These are phyloP conservation scores for Thamnaconus septentrionalis DNA, from an alignment of 2,113 vertebrate species.

Conservation along the genomic window DNA sequence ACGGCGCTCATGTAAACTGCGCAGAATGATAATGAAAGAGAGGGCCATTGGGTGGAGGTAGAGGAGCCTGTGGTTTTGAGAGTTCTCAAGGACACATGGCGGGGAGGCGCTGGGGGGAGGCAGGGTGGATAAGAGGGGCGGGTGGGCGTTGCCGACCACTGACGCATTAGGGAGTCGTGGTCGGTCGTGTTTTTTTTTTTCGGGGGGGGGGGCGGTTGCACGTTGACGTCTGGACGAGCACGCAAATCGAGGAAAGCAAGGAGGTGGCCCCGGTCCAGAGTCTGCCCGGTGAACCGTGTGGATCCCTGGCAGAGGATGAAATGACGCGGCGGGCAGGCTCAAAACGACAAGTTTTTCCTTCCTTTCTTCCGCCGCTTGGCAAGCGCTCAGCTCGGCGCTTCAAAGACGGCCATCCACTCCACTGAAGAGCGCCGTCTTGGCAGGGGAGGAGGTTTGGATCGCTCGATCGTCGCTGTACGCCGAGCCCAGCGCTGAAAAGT, in stretches of 20 bases:
- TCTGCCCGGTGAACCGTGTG: slow-evolving; percentile 48
- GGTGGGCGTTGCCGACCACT: slow-evolving; percentile 48
- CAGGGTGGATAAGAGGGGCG: slow-evolving; percentile 38
- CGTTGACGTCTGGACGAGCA: no score
- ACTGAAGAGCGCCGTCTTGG: slow-evolving; percentile 34
- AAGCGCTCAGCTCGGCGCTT: slow-evolving; percentile 7
- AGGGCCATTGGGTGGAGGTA: slow-evolving; percentile 10
- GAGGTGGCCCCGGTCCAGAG: slow-evolving; percentile 62
- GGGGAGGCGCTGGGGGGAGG: slow-evolving; percentile 60
- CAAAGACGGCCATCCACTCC: slow-evolving; percentile 28
- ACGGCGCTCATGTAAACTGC: slow-evolving; percentile 28
- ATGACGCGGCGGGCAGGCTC: slow-evolving; percentile 20
- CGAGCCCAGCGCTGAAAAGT: not conserved
- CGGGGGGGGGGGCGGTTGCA: no score
- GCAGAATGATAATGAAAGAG: slow-evolving; percentile 29
- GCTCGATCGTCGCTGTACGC: not conserved
- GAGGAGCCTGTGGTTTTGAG: slow-evolving; percentile 33
- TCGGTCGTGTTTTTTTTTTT: no score
- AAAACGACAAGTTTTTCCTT: slow-evolving; percentile 38
- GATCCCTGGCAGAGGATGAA: slow-evolving; percentile 54
- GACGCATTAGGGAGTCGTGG: slow-evolving; percentile 61
- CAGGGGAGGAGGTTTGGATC: slow-evolving; percentile 13
- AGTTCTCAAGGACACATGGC: slow-evolving; percentile 69
- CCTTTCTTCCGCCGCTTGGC: slow-evolving; percentile 37
- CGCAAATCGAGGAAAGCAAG: slow-evolving; percentile 65